Conservation (phyloP, 2,888 invertebrate genomes). For the Platycheirus albimanus region DNA sequence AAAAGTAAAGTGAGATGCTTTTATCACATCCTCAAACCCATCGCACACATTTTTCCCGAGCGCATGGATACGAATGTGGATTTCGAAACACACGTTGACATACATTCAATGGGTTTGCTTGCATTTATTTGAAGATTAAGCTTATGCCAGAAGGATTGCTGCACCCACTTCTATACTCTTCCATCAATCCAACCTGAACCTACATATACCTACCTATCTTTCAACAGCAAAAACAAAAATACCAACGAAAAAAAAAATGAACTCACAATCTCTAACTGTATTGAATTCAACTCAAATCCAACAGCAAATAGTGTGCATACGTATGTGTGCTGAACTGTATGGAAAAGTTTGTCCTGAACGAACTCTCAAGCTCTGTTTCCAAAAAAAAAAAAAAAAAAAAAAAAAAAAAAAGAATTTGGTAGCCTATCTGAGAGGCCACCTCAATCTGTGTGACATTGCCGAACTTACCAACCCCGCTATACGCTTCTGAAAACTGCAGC, state of each 20-base stretch:
- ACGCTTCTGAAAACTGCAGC: conserved; percentile 11
- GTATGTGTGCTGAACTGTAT: conserved; percentile 1
- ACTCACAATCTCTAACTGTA: conserved; percentile 48
- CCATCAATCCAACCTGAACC: too few species aligned
- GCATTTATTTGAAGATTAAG: conserved; percentile 72
- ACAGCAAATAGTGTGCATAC: conserved; percentile 45
- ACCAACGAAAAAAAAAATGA: conserved; percentile 4
- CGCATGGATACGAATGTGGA: conserved; percentile 67
- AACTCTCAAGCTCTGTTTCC: conserved; percentile 20
- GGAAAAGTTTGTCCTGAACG: conserved; percentile 54
- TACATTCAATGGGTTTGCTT: conserved; percentile 52
- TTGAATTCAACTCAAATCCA: conserved; percentile 55
- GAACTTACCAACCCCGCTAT: conserved; percentile 5
- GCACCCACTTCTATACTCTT: conserved; percentile 26
- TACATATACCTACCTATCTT: conserved; percentile 26
- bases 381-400: conserved; percentile 17
- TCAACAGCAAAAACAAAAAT: conserved; percentile 1
- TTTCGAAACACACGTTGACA: conserved; percentile 57
- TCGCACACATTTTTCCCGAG: conserved; percentile 14
- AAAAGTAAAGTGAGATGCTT: conserved; percentile 36
- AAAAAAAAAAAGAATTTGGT: neutral
- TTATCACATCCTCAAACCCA: conserved; percentile 61
- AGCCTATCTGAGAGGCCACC: conserved; percentile 42
- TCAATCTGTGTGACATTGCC: conserved; percentile 60
- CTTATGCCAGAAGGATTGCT: conserved; percentile 63